phyloP scores from a whole-genome alignment of 2,888 invertebrate species.

The Lasioglossum lativentre region DNA sequence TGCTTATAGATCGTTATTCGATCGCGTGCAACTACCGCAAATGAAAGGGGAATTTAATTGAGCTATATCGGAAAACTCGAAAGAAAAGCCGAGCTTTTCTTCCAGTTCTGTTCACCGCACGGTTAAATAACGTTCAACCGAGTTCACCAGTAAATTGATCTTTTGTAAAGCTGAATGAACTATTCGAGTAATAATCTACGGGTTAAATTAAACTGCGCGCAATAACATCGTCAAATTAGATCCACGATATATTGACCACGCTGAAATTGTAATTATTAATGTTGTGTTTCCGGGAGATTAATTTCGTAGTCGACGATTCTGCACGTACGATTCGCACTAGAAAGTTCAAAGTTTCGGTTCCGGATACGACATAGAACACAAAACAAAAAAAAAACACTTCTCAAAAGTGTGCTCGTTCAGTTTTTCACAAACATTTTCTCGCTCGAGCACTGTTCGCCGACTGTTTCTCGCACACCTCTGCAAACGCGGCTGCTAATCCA shows the following conservation, averaged over 20 bases:
- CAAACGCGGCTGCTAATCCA: not conserved
- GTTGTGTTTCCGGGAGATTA: too few relatives aligned
- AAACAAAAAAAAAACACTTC: not conserved
- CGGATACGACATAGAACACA: not conserved
- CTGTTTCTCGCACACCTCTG: not conserved
- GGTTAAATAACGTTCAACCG: not conserved
- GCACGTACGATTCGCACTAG: not conserved
- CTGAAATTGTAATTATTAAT: not conserved
- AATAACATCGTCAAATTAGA: not conserved
- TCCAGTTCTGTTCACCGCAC: not conserved
- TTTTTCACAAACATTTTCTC: not conserved
- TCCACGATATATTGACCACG: not conserved
- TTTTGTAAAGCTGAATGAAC: not conserved
- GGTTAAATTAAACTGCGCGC: not conserved
- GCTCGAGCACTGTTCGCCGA: not conserved
- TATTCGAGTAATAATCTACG: not conserved
- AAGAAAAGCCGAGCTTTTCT: not conserved
- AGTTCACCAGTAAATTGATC: not conserved
- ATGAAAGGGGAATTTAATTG: not conserved
- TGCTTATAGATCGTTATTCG: not conserved
- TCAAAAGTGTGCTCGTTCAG: not conserved
- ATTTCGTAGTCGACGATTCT: not conserved
- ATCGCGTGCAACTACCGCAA: not conserved
- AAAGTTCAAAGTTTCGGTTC: not conserved
- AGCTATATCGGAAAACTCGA: not conserved